These are phyloP conservation scores for Anticlea derivata DNA, from an alignment of 2,888 invertebrate species.

Conservation along the genomic window DNA sequence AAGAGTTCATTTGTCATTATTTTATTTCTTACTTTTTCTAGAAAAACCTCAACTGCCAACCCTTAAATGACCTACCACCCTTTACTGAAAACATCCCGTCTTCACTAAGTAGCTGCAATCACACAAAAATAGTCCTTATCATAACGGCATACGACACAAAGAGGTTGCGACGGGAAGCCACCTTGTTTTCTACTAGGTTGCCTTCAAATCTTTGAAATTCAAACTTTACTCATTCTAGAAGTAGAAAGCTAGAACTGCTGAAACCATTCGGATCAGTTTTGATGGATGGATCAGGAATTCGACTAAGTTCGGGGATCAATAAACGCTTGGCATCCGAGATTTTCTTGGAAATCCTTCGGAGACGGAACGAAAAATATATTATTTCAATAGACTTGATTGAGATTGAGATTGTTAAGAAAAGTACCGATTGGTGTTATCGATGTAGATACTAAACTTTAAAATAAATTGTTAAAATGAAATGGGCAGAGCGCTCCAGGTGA, in stretches of 20 bases:
- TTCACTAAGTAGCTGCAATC: constrained; percentile 24
- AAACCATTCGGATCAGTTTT: constrained; percentile 18
- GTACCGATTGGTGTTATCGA: too few relatives aligned
- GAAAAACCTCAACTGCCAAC: constrained; percentile 25
- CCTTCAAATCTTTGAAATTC: constrained; percentile 28
- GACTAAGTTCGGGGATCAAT: constrained; percentile 16
- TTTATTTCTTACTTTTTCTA: too few relatives aligned
- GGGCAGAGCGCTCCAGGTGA: too few relatives aligned
- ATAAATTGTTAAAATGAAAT: too few relatives aligned
- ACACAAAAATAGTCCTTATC: constrained; percentile 25
- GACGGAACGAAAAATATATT: background rate
- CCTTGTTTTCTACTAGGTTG: constrained; percentile 49
- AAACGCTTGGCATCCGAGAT: constrained; percentile 10
- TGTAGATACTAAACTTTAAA: too few relatives aligned
- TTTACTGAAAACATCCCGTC: constrained; percentile 38
- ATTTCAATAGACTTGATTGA: background rate
- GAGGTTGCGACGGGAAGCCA: constrained; percentile 32
- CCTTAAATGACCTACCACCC: constrained; percentile 37
- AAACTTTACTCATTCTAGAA: constrained; percentile 23
- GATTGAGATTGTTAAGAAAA: too few relatives aligned
- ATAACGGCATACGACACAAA: constrained; percentile 14
- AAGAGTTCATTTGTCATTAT: too few relatives aligned
- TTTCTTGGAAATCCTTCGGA: background rate
- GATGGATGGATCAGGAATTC: constrained; percentile 24
- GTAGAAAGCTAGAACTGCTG: constrained; percentile 21